Evolutionary conservation across 2,888 invertebrate genomes (phyloP).

Genomic region (Philonicus albiceps): DNA sequence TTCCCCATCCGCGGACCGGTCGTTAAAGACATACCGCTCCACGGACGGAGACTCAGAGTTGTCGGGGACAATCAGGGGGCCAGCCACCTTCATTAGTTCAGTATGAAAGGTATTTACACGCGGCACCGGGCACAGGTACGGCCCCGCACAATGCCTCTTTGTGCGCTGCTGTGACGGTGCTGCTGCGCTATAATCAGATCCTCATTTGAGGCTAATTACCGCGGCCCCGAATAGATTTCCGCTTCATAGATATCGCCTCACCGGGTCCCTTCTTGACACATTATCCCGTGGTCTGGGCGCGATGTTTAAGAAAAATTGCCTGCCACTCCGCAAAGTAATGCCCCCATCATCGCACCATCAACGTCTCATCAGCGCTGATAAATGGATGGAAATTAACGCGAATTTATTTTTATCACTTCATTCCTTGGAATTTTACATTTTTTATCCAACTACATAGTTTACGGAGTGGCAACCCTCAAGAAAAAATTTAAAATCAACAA

Average conservation of each 20-base stretch:
- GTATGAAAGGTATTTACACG: not conserved
- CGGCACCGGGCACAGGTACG: not conserved
- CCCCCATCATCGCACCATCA: slow-evolving; percentile 31
- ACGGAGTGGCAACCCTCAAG: too few relatives aligned
- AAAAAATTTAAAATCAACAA: too few relatives aligned
- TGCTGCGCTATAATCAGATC: slow-evolving; percentile 46
- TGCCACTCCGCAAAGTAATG: not conserved
- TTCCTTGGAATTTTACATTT: not conserved
- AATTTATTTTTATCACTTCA: slow-evolving; percentile 19
- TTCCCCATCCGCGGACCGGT: not conserved
- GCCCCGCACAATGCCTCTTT: slow-evolving; percentile 1
- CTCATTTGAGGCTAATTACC: slow-evolving; percentile 48
- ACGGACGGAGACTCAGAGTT: not conserved
- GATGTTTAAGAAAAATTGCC: not conserved
- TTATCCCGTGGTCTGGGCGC: not conserved
- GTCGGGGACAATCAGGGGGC: not conserved
- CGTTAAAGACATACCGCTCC: not conserved
- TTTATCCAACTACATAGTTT: not conserved
- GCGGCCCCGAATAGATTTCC: slow-evolving; percentile 47
- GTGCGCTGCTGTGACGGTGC: not conserved
- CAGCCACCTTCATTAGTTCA: not conserved
- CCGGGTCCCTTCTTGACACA: not conserved
- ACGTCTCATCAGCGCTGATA: slow-evolving; percentile 19
- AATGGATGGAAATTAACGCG: slow-evolving; percentile 44
- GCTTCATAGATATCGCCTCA: slow-evolving; percentile 11